Conservation (phyloP, 2,113 vertebrate species). For the Scomber scombrus region DNA sequence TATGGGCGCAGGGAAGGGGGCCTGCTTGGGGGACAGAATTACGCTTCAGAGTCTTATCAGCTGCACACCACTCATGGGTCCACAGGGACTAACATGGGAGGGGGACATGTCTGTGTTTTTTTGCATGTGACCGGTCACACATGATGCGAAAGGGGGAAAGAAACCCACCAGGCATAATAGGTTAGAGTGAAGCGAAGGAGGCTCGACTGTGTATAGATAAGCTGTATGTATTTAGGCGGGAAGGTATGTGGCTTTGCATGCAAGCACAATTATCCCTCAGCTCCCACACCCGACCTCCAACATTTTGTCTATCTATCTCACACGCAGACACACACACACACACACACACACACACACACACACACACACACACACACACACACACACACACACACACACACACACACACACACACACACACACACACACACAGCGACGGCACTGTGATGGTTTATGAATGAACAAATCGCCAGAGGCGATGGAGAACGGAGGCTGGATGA, state of each 20-base stretch:
- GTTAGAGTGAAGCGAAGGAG: conserved; percentile 46
- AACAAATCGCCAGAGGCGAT: conserved; percentile 76
- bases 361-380: conserved; percentile 31
- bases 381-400: conserved; percentile 4
- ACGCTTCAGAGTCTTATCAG: conserved; percentile 43
- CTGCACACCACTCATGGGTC: conserved; percentile 44
- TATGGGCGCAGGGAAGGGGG: conserved; percentile 61
- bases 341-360: conserved; percentile 5
- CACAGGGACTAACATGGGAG: conserved; percentile 33
- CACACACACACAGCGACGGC: conserved; percentile 33
- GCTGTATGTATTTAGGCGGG: conserved; percentile 70
- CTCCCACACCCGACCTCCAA: conserved; percentile 36
- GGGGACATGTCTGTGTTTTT: conserved; percentile 42
- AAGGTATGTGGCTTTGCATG: conserved; percentile 57
- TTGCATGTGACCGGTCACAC: conserved; percentile 19
- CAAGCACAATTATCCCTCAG: conserved; percentile 66
- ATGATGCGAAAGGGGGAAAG: conserved; percentile 4
- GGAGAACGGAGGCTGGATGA: conserved; percentile 73
- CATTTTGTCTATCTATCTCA: neutral
- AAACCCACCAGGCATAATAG: conserved; percentile 34
- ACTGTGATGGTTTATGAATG: conserved; percentile 79
- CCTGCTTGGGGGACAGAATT: conserved; percentile 60
- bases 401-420: conserved; percentile 29
- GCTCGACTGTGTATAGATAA: conserved; percentile 59
- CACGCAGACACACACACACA: neutral